Evolutionary conservation across 2,797 vertebrate species (phyloP).

Genomic region (Pristis pectinata): DNA sequence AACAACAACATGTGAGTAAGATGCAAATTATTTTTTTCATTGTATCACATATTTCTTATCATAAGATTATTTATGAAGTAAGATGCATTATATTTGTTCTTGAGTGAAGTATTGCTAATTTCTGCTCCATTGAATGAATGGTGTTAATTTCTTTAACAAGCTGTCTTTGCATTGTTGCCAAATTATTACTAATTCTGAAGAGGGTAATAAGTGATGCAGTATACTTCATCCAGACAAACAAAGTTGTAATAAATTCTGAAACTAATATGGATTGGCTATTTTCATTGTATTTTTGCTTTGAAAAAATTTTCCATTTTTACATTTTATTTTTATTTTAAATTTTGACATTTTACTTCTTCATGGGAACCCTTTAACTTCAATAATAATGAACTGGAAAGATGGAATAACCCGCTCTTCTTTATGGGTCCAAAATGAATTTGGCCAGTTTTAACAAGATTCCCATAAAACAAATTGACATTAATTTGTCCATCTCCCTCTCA

Average conservation of each 20-base stretch:
- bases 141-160: background rate
- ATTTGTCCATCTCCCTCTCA: background rate
- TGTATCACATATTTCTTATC: slow-evolving; percentile 41
- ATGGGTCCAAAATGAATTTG: background rate
- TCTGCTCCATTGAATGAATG: background rate
- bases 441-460: background rate
- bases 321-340: too few relatives aligned
- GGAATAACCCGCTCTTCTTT: background rate
- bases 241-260: background rate
- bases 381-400: background rate
- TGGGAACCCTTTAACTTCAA: background rate
- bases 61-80: slow-evolving; percentile 48
- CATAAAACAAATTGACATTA: background rate
- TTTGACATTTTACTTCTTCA: background rate
- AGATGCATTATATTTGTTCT: slow-evolving; percentile 42
- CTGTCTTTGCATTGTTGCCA: background rate
- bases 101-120: background rate
- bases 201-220: background rate
- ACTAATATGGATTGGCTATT: background rate
- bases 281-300: background rate
- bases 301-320: background rate
- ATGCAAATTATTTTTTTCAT: background rate
- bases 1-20: slow-evolving; percentile 58
- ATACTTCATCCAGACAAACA: background rate
- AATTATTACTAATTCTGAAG: background rate